phyloP scores from a whole-genome alignment of 2,797 vertebrate species.

The Poecilia wingei region DNA sequence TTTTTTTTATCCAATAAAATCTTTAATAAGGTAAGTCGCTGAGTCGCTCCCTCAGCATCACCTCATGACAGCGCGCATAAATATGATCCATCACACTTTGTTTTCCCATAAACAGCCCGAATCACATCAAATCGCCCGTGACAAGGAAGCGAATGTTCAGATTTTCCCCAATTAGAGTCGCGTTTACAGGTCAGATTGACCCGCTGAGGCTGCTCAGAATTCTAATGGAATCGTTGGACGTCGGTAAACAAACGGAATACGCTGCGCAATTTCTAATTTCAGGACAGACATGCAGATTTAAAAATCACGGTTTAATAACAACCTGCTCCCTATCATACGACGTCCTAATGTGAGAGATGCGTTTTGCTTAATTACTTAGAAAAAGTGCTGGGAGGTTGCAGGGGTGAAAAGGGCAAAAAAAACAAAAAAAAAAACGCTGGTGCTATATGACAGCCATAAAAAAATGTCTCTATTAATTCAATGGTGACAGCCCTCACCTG shows the following conservation, averaged over 20 bases:
- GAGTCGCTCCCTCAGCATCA: constrained; percentile 50
- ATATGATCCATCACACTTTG: constrained; percentile 56
- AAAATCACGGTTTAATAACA: neutral
- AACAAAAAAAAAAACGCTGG: neutral
- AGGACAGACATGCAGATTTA: neutral
- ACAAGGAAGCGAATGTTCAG: constrained; percentile 15
- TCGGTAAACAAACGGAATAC: neutral
- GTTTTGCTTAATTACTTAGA: neutral
- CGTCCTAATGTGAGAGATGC: neutral
- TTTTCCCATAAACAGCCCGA: constrained; percentile 52
- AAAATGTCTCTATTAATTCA: neutral
- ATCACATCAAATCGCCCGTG: constrained; percentile 26
- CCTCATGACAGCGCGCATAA: constrained; percentile 52
- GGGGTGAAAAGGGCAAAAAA: neutral
- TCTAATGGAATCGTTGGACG: neutral
- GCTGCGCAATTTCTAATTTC: neutral
- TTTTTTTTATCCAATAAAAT: constrained; percentile 53
- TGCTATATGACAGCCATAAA: neutral
- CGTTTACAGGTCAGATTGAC: constrained; percentile 24
- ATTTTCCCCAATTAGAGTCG: constrained; percentile 9
- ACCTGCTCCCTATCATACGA: too few relatives aligned
- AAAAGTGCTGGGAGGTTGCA: neutral
- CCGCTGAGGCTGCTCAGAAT: constrained; percentile 12
- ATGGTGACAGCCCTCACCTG: neutral
- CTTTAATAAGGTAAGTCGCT: constrained; percentile 61